phyloP scores from a whole-genome alignment of 37 sponge, comb jelly and placozoan species.

The Spongilla lacustris region DNA sequence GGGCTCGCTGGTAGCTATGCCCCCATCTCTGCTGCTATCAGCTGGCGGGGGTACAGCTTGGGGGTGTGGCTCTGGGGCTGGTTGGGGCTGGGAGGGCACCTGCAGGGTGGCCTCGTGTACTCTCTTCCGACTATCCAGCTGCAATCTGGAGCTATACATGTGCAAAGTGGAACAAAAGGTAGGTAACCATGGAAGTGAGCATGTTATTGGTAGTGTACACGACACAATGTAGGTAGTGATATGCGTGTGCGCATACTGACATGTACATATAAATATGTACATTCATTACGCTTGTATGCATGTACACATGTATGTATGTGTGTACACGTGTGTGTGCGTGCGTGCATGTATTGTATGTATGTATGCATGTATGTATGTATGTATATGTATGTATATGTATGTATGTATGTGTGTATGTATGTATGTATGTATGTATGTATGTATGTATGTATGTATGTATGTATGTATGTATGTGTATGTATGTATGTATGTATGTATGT shows the following conservation, averaged over 20 bases:
- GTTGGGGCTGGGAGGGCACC: not conserved
- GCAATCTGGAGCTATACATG: conserved; percentile 38
- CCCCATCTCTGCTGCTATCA: not conserved
- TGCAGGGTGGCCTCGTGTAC: not conserved
- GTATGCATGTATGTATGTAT: not conserved
- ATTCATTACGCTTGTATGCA: no score
- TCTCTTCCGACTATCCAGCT: conserved; percentile 20
- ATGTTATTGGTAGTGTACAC: no score
- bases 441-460: not conserved
- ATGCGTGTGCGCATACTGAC: no score
- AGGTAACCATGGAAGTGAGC: not conserved
- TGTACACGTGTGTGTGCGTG: not conserved
- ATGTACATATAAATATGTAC: no score
- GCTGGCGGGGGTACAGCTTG: not conserved
- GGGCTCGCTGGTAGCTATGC: no score
- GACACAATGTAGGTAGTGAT: no score
- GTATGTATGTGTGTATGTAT: not conserved
- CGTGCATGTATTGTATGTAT: not conserved
- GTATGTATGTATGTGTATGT: no score
- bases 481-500: no score
- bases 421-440: not conserved
- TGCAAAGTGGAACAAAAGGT: not conserved
- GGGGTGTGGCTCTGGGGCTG: not conserved
- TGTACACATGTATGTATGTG: no score
- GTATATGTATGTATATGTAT: not conserved